Evolutionary conservation across 1,140 invertebrate species (phyloP), one percentile per base, ranked within the genome.

Genomic region (Neodiprion fabricii): DNA sequence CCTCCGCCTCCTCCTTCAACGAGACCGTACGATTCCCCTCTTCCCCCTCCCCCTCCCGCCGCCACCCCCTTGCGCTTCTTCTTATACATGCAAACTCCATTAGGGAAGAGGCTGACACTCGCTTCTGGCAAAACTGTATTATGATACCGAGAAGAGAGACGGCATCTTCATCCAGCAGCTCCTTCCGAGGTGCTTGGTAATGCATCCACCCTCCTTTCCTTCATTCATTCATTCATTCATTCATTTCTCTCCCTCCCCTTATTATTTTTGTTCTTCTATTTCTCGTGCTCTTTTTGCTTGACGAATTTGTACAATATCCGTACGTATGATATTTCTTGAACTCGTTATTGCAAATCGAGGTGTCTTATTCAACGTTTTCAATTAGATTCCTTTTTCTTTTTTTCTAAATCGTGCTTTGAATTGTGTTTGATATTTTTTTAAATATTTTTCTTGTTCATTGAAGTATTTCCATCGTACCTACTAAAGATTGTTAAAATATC

Each of bases 81-180:
- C 53, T 61, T 61, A 14, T 61, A 61, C 53, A 61, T 61, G 53
- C 53, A 61, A 61, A 61, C 53, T 61, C 53, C 53, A 61, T 61
- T 61, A 61, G 53, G 53, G 28, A 40, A 61, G 53, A 61, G 4
- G n/a, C 53, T 9, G 53, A 61, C 53, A 61, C 53, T 61, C 53
- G 11, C 28, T 17, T 61, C 53, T 61, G 53, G 53, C 53, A 61
- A 61, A 61, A 61, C 53, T 61, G 11, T 61, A 61, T 61, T 61
- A 61, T 61, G 11, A 61, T 17, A 61, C 53, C 2, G 28, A 40
- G 28, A 40, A 40, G 28, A 40, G 28, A 40, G 28, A 40, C 28
- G 28, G 28, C 1, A 40, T 40, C 28, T 40, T 40, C 28, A 40
- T 40, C 28, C 28, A 40, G 28, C 28, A 40, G 28, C 28, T 40